Evolutionary conservation across 2,888 invertebrate genomes (phyloP), one percentile per base, ranked within the genome.

Genomic region (Clanis bilineata): DNA sequence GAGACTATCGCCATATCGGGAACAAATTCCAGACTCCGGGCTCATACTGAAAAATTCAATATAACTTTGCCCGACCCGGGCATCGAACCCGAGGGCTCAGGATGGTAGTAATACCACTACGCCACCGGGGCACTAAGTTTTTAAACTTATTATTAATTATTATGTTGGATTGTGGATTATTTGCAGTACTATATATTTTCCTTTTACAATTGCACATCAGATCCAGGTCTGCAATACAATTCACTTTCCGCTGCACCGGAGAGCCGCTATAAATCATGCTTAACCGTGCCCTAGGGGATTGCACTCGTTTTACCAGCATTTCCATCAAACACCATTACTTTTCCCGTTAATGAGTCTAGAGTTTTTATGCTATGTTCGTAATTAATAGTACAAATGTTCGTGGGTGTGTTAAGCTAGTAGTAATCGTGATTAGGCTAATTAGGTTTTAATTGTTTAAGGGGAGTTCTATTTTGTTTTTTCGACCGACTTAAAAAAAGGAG

Each of bases 181-280:
- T n/a, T n/a, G 25, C 25, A 25, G 3, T 7, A 32, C 9, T 32
- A 32, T 7, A 32, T 3, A 32, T 7, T 32, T 32, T 9, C 36
- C 5, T 3, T n/a, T n/a, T 1, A 1, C 36, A 36, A 36, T 25
- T 25, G 3, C 6, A 25, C 6, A 25, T 12, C 36, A 12, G 10
- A 5, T 36, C 12, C 43, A 44, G 23, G 5, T 44, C 44, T 21
- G 10, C 18, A 44, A 22, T 28, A 47, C 6, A 23, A 25, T 47
- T 15, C 25, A 47, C 6, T 51, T 22, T 22, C 1, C 44, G 12
- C 22, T 15, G 45, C 45, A 47, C 45, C 15, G 7, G 38, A 65
- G 66, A 65, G 66, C 64, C 39, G 69, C 66, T 67, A 77, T 79
- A 76, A 81, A 80, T 81, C 80, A 78, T 76, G 68, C 69, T 73